Base-by-base conservation (phyloP, 2,797 vertebrate genomes). In the Chaetophractus vellerosus region DNA sequence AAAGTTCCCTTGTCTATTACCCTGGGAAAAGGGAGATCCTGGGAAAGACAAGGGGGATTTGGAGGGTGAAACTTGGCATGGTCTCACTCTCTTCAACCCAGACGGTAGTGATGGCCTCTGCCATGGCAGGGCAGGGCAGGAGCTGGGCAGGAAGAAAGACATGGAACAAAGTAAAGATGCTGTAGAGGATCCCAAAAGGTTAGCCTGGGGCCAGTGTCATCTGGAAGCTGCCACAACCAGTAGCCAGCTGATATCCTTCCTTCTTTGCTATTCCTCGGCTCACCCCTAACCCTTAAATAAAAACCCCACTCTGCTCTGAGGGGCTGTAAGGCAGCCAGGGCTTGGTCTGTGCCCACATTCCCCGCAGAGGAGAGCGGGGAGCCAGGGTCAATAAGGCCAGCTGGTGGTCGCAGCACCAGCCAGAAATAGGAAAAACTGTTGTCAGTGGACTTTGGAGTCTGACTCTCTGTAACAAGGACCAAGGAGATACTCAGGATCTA, bases 381-480 rank as follows among this genome's bases (percentile, higher is more conserved):
- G 11, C 6, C 24, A 16, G 9, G 16, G 10, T 6, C 41, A 68
- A 8, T 2, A 9, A 24, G 11, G n/a, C 21, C 52, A 38, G n/a
- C 2, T 3, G 2, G 82, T 1, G 19, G 28, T 9, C 3, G 33
- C 3, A 8, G 24, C 41, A 52, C 57, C 41, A 14, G 7, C 0
- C 21, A 64, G 21, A 75, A n/a, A n/a, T 36, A 19, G 19, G 38
- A 15, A 57, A 14, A 45, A 33, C 23, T 38, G 24, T 15, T 71
- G 2, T 3, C 28, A 41, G 26, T 8, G 6, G 33, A 74, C 10
- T 9, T 26, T 3, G 1, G 26, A 79, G 10, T 33, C 18, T 28
- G 86, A 66, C 11, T 72, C 52, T 57, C 9, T 2, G 23, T 57
- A 26, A 15, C n/a, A 52, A 24, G n/a, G 74, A 28, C 74, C 74